Evolutionary conservation across 2,797 vertebrate species (phyloP).

Genomic region (Astyanax mexicanus): DNA sequence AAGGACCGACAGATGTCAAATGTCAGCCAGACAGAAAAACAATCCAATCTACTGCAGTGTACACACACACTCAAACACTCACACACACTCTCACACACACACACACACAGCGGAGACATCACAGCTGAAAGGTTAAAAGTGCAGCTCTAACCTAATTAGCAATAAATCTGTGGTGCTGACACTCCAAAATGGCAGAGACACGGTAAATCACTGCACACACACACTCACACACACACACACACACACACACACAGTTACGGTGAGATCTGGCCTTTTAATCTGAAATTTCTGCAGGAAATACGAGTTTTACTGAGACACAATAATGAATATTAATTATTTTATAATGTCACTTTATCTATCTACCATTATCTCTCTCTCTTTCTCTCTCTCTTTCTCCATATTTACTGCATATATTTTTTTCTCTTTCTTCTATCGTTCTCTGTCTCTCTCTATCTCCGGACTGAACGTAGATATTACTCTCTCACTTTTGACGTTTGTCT

Average conservation of each 20-base stretch:
- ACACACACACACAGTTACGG: slow-evolving; percentile 36
- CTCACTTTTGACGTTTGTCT: no score
- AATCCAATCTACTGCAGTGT: not conserved
- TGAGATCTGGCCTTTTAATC: no score
- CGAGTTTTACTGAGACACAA: slow-evolving; percentile 33
- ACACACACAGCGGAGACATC: no score
- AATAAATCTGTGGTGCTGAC: slow-evolving; percentile 62
- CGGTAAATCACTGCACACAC: not conserved
- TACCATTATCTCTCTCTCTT: not conserved
- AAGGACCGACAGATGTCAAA: no score
- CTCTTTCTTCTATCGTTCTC: not conserved
- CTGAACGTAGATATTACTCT: slow-evolving; percentile 13
- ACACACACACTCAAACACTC: no score
- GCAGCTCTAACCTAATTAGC: slow-evolving; percentile 67
- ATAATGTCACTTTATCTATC: slow-evolving; percentile 1
- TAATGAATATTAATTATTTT: slow-evolving; percentile 45
- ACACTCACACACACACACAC: slow-evolving; percentile 18
- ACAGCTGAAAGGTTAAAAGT: slow-evolving; percentile 62
- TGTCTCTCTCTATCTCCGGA: no score
- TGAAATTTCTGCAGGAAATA: slow-evolving; percentile 30
- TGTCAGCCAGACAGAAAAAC: slow-evolving; percentile 16
- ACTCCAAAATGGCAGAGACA: slow-evolving; percentile 4
- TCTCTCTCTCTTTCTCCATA: not conserved
- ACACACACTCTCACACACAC: no score
- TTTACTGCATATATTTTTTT: not conserved